Base-by-base conservation (phyloP, 2,888 invertebrate species). In the Brenthis hecate region DNA sequence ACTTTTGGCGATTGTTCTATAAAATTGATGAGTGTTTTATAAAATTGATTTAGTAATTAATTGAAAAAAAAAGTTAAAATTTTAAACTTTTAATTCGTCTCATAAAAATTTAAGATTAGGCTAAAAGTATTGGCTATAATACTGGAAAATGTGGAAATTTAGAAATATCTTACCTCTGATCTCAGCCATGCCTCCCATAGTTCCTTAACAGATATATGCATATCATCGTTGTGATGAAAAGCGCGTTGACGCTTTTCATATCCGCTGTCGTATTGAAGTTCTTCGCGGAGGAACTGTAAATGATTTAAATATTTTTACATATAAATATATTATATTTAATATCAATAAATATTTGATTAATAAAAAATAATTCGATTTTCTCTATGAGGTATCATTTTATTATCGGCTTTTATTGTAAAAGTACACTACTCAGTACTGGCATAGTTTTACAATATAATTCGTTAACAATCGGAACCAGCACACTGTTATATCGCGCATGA, bases 161-260 rank as follows among this genome's bases (percentile, higher is more conserved):
- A 53, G 23, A 57, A 16, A 13, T 32, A 68, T 69, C 72, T 74
- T 83, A 97, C 97, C 95, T 98, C 97, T 2, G 98, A 98, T 76
- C 96, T 94, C 60, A 97, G 94, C 99, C 99, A 99, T 6, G 98
- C 97, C 83, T 97, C 97, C 99, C 99, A 99, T 50, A 99, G 93
- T 88, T 99, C 99, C 82, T 97, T 96, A 66, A 99, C 98, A 11
- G 98, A 99, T 81, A 99, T 98, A 82, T 98, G 98, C 95, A 98
- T 98, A 85, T 99, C 99, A 89, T 99, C 99, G 84, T 98, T 97
- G 80, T 96, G 96, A 91, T 99, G 99, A 90, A 99, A 99, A 55
- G 97, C 97, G 73, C 96, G 96, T 85, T 99, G 98, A 66, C 99
- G 94, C 83, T 97, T 96, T 86, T 98, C 98, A 78, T 97, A 97